Base-by-base conservation (phyloP, 2,113 vertebrate genomes). In the Melanostigma gelatinosum region DNA sequence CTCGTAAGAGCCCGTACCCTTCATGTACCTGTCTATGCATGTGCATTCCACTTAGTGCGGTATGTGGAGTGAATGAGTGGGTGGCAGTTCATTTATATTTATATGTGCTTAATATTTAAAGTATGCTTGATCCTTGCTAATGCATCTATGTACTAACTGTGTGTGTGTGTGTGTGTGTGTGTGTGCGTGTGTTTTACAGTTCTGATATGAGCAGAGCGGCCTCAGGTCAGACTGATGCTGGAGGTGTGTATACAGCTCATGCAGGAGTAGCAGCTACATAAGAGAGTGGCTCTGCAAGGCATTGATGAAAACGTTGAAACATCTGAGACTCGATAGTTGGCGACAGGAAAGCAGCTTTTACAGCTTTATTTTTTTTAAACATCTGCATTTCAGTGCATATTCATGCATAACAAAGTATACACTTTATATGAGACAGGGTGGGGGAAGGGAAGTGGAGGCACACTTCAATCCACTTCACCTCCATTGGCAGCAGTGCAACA, bases 71-170 rank as follows among this genome's bases (percentile, higher is more conserved):
- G 6, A 12, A 22, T 4, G 34, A 9, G 22, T 18, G 18, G 27
- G 48, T 15, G 36, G 50, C 52, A 65, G n/a, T 54, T 52, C 16
- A 40, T 78, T 22, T 44, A 38, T 78, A 68, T 83, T 42, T 27
- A 29, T 54, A 36, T 18, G 13, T 34, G n/a, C 57, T 71, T 63
- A 12, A 69, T 15, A 38, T 24, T 66, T 32, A 16, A 50, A 20
- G 3, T 18, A 34, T 67, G 66, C 32, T 27, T 65, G n/a, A 44
- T 80, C 13, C n/a, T 20, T 80, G 44, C 52, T 75, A 54, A 79
- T 69, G 29, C 32, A 0, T 42, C 16, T 16, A 52, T 66, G 27
- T 22, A n/a, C 34, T 55, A 0, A 3, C 18, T 36, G 5, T 70
- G 48, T 27, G 16, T 44, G 2, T 71, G 52, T 27, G 46, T 48